Evolutionary conservation across 2,888 invertebrate genomes (phyloP), one percentile per base, ranked within the genome.

Genomic region (Tanypteryx hageni): DNA sequence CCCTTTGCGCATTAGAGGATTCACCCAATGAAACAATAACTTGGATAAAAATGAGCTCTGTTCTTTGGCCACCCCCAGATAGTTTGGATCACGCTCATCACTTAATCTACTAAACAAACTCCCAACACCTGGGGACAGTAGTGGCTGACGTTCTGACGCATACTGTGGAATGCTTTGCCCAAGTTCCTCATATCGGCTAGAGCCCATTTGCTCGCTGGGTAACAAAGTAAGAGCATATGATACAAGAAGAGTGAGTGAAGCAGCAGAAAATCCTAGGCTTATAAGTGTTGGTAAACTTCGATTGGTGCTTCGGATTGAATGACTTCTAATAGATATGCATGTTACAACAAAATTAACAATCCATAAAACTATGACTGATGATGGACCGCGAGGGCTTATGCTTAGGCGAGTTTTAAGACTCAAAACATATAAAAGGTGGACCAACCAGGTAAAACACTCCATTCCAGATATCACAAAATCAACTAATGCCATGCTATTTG

Each of bases 11-110:
- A 99, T 97, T 92, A 99, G 95, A 3, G 98, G 98, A 93, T 97
- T 96, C 0, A 98, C 98, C 99, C 99, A 99, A 93, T 97, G 96
- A 95, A 99, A 98, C 56, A 97, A 95, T n/a, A 99, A 95, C 94
- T 96, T 97, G 0, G 98, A 98, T 3, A 97, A 94, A 94, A 96
- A 96, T 92, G 96, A 96, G 18, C 96, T 95, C 93, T 97, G 96
- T 95, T 98, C 98, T 96, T 98, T 97, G 2, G 98, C 98, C 92
- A 97, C 97, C 0, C 98, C 98, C 93, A 98, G 95, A 93, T 97
- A 96, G 93, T 96, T 96, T 93, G 97, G 97, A 94, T 98, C 96
- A 16, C 96, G 95, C 92, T 96, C 96, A 93, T 97, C 96, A 93
- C 96, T 96, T 93, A 98, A 97, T 93, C 96, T 95, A 31, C 96